Evolutionary conservation across 92 coral and sea anemone species (phyloP), one percentile per base, ranked within the genome.

Genomic region (Siderastrea radians): DNA sequence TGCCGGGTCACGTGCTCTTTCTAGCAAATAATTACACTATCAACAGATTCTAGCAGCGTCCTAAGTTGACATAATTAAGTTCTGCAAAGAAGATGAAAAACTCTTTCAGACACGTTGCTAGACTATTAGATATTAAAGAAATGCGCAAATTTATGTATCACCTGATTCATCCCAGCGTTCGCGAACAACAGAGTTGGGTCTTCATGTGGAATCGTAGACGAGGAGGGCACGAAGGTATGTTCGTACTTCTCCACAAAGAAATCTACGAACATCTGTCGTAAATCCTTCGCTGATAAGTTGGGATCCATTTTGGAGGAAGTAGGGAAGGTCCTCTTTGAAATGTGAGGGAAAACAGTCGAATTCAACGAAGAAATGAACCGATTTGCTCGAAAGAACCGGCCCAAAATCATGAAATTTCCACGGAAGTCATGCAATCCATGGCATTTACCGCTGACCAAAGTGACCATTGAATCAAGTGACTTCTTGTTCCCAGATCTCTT

Each of bases 111-210:
- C 38, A 26, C 38, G 38, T 26, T 26, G 38, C 38, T 26, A 26
- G 38, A 26, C 38, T 26, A 26, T 26, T 26, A 26, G 38, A 26
- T 26, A 26, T 26, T 26, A 26, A 26, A 26, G 38, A 26, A 26
- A 26, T 26, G 38, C 38, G 38, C 38, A 26, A 26, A 26, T 26
- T 26, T 26, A 26, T 26, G 38, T 26, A 19, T 55, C 75, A 97
- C 99, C 99, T 97, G 99, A 82, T 97, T 97, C 99, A 97, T 97
- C 2, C 99, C 99, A 55, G 99, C 99, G 68, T 97, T 97, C 1
- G 99, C 98, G 79, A 97, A 97, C 77, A 97, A 90, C 59, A 97
- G 84, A 4, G 99, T 97, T 0, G 99, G 99, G 86, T 97, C 99
- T 2, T 97, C 99, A 49, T 95, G 99, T 60, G 99, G 99, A 77